A percentile compares a stretch with the other conserved stretches of the same genome.
Conservation (phyloP, 92 coral and sea anemone genomes). For the Montipora capitata region DNA sequence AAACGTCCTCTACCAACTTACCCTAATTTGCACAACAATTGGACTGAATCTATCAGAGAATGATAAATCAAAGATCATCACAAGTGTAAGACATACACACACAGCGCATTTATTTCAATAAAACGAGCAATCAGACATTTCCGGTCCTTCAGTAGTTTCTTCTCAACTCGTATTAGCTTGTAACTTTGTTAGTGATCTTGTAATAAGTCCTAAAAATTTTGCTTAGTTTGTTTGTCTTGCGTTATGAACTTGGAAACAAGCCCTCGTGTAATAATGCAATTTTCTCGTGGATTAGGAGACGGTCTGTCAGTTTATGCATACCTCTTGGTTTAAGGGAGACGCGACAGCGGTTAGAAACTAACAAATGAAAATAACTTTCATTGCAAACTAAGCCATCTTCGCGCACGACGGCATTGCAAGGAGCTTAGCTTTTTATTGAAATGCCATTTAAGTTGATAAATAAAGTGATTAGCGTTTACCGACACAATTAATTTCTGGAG, state of each 20-base stretch:
- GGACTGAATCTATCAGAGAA: conserved; percentile 13
- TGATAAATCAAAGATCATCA: conserved; percentile 59
- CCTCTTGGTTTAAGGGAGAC: neutral
- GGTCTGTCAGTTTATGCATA: conserved; percentile 24
- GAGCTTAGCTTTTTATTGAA: conserved; percentile 36
- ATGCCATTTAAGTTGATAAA: conserved; percentile 14
- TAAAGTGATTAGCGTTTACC: conserved; percentile 34
- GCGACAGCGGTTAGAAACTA: conserved; percentile 32
- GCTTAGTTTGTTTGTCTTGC: conserved; percentile 24
- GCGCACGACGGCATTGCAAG: conserved; percentile 4
- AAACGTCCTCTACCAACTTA: neutral
- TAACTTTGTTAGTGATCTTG: conserved; percentile 52
- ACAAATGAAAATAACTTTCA: conserved; percentile 15
- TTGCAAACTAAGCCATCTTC: conserved; percentile 15
- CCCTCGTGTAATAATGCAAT: conserved; percentile 25
- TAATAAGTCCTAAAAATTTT: conserved; percentile 40
- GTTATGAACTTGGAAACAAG: conserved; percentile 10
- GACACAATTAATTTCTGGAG: conserved; percentile 14
- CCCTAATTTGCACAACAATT: conserved; percentile 48
- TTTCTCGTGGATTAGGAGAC: conserved; percentile 34
- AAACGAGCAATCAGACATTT: conserved; percentile 60
- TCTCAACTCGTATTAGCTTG: conserved; percentile 38
- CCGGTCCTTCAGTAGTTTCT: conserved; percentile 45
- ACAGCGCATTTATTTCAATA: conserved; percentile 50
- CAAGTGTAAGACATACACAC: conserved; percentile 47